Conservation (phyloP, 2,113 vertebrate genomes). For the Acrocephalus arundinaceus region DNA sequence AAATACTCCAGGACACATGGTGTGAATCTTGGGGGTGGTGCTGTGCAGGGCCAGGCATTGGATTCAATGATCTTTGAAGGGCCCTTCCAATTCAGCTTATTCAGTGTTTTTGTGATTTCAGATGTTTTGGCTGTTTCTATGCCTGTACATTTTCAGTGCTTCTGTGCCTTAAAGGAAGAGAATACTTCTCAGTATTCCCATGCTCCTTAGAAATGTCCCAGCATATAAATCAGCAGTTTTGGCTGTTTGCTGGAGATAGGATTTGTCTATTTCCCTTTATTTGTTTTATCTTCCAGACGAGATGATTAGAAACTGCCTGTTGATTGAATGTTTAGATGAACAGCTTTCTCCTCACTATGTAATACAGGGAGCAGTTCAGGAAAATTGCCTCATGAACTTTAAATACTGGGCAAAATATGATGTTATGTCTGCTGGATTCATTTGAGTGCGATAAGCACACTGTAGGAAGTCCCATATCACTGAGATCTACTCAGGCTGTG, state of each 20-base stretch:
- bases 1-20: background rate
- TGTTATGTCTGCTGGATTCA: slow-evolving; percentile 14
- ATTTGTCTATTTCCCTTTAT: slow-evolving; percentile 7
- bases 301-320: background rate
- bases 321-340: slow-evolving; percentile 13
- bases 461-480: background rate
- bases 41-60: background rate
- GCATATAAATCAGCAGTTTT: background rate
- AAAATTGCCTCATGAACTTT: slow-evolving; percentile 37
- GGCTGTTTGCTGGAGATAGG: background rate
- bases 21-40: background rate
- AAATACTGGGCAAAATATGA: slow-evolving; percentile 9
- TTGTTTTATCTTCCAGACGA: slow-evolving; percentile 44
- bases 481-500: background rate
- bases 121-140: background rate
- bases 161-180: background rate
- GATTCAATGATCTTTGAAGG: background rate
- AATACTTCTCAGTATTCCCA: background rate
- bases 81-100: background rate
- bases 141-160: background rate
- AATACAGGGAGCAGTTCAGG: background rate
- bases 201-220: background rate
- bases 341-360: background rate
- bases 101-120: background rate
- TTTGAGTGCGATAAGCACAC: background rate